These are phyloP conservation scores for Nothoprocta perdicaria DNA, from an alignment of 2,113 vertebrate genomes.

Conservation along the genomic window DNA sequence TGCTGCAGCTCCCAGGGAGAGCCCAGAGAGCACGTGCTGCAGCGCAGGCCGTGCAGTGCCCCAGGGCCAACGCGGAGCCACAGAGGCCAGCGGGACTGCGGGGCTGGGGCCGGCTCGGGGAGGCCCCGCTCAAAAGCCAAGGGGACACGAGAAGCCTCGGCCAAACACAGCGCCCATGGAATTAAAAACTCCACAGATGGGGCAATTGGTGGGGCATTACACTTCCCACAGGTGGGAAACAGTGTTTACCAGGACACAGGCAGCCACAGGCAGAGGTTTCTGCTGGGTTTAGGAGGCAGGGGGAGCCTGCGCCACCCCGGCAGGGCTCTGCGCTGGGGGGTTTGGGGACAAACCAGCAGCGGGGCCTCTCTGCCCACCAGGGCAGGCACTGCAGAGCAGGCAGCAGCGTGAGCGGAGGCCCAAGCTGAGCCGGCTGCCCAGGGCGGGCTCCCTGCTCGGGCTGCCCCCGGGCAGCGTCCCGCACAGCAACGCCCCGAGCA, in stretches of 20 bases:
- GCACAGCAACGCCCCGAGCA: not conserved
- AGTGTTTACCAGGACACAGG: rapidly evolving
- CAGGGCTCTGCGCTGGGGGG: not conserved
- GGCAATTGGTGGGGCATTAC: not conserved
- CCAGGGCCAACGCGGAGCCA: not conserved
- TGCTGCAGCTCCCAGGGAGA: not conserved
- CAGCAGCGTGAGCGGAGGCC: not conserved
- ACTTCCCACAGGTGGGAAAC: not conserved
- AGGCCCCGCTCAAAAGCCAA: not conserved
- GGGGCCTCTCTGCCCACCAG: not conserved
- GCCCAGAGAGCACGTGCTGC: not conserved
- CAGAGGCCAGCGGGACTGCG: not conserved
- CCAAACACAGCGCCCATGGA: not conserved
- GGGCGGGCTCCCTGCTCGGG: not conserved
- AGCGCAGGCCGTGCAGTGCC: no score
- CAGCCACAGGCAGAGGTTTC: not conserved
- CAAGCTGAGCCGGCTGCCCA: not conserved
- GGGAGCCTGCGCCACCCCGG: not conserved
- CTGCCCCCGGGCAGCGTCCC: not conserved
- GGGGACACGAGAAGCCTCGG: not conserved
- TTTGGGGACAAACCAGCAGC: not conserved
- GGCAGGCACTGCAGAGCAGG: not conserved
- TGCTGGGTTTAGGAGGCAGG: not conserved
- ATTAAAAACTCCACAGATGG: not conserved
- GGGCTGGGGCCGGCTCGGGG: not conserved